A percentile compares a stretch with the other conserved stretches of the same genome.
Conservation (phyloP, 2,888 invertebrate genomes). For the Eristalinus sepulchralis region DNA sequence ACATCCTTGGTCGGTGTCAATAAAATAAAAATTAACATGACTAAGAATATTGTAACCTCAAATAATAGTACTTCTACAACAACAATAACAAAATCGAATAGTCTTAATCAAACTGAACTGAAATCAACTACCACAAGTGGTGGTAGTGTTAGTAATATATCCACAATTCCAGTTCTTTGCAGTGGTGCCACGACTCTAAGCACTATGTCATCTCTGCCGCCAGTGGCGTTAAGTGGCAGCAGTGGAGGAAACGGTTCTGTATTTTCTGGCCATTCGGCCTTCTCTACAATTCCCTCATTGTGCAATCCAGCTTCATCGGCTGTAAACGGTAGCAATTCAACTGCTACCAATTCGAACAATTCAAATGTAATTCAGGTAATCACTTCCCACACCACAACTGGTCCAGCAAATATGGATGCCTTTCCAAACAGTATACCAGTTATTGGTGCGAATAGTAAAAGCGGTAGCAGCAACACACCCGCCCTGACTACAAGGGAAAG, state of each 20-base stretch:
- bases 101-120: constrained; percentile 72
- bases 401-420: constrained; percentile 68
- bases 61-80: constrained; percentile 79
- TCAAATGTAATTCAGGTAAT: constrained; percentile 66
- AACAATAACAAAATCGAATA: constrained; percentile 67
- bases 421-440: constrained; percentile 78
- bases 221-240: constrained; percentile 39
- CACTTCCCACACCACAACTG: constrained; percentile 61
- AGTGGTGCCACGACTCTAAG: constrained; percentile 77
- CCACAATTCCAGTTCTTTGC: constrained; percentile 80
- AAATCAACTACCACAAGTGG: constrained; percentile 57
- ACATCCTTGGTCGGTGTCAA: constrained; percentile 81
- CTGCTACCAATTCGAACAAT: constrained; percentile 31
- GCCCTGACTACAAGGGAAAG: constrained; percentile 15
- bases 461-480: constrained; percentile 6
- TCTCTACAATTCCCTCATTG: constrained; percentile 50
- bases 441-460: constrained; percentile 74
- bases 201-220: constrained; percentile 71
- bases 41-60: constrained; percentile 84
- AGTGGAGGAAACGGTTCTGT: constrained; percentile 39
- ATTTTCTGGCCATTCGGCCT: constrained; percentile 60
- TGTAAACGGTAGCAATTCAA: constrained; percentile 38
- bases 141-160: constrained; percentile 73
- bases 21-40: constrained; percentile 92
- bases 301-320: constrained; percentile 37